Evolutionary conservation across 2,888 invertebrate species (phyloP).

Genomic region (Eristalinus aeneus): DNA sequence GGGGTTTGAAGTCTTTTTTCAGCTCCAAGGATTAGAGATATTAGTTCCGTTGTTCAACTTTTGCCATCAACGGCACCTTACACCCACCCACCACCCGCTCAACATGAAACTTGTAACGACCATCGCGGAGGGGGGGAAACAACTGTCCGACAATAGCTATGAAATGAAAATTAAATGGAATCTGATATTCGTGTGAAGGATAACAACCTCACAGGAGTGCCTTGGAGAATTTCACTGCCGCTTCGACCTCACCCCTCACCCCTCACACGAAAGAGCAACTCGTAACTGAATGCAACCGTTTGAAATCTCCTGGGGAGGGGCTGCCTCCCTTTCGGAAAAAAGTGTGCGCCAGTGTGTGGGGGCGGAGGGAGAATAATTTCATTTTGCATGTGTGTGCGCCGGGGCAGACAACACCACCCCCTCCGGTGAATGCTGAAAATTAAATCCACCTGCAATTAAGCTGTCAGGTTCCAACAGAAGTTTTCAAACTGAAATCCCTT

Average conservation of each 20-base stretch:
- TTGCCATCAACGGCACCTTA: neutral
- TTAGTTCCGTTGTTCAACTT: conserved; percentile 23
- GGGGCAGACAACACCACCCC: conserved; percentile 6
- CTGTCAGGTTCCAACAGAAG: conserved; percentile 59
- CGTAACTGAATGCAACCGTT: conserved; percentile 44
- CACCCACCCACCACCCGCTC: neutral
- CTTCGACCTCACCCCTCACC: neutral
- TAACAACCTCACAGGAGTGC: conserved; percentile 25
- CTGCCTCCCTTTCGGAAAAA: neutral
- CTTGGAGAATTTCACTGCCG: conserved; percentile 1
- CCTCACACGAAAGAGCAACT: neutral
- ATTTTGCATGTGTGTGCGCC: conserved; percentile 27
- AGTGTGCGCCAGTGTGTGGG: neutral
- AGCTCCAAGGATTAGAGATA: conserved; percentile 50
- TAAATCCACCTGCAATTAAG: conserved; percentile 68
- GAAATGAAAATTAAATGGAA: conserved; percentile 65
- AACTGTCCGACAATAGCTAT: conserved; percentile 75
- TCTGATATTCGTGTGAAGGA: conserved; percentile 64
- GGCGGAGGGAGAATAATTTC: conserved; percentile 22
- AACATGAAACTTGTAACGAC: conserved; percentile 50
- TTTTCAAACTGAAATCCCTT: conserved; percentile 57
- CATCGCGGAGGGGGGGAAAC: conserved; percentile 51
- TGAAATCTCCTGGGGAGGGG: conserved; percentile 30
- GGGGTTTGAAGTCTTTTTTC: conserved; percentile 20
- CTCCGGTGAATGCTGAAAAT: conserved; percentile 52